Conservation (phyloP, 1,140 invertebrate species). For the Trichoplusia ni region DNA sequence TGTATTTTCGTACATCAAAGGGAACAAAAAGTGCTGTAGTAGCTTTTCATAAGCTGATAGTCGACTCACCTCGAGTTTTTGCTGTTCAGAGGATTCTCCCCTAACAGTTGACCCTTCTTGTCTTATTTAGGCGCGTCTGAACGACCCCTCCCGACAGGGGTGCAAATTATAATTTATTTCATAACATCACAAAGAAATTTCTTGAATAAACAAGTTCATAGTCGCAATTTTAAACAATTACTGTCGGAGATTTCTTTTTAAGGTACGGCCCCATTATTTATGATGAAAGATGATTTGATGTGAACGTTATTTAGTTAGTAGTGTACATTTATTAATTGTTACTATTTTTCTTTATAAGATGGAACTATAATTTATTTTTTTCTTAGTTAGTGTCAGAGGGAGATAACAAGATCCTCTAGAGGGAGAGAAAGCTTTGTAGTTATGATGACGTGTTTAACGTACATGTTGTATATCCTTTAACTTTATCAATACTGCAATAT, state of each 20-base stretch:
- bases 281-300: constrained; percentile 11
- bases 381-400: no score
- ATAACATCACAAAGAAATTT: constrained; percentile 41
- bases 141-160: constrained; percentile 29
- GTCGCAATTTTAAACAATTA: constrained; percentile 27
- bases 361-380: no score
- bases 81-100: constrained; percentile 11
- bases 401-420: no score
- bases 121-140: constrained; percentile 34
- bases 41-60: constrained; percentile 36
- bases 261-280: constrained; percentile 23
- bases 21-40: constrained; percentile 35
- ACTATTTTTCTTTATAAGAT: no score
- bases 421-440: no score
- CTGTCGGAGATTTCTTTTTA: constrained; percentile 27
- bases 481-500: no score
- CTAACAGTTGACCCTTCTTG: constrained; percentile 46
- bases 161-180: constrained; percentile 53
- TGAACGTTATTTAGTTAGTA: no score
- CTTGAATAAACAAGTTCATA: constrained; percentile 40
- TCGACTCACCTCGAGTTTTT: constrained; percentile 31
- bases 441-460: no score
- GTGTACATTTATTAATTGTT: no score
- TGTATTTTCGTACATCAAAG: constrained; percentile 33
- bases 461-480: no score